A percentile compares a stretch with the other conserved stretches of the same genome.
These are phyloP conservation scores for Ectemnius continuus DNA, from an alignment of 2,888 invertebrate genomes.

Conservation along the genomic window DNA sequence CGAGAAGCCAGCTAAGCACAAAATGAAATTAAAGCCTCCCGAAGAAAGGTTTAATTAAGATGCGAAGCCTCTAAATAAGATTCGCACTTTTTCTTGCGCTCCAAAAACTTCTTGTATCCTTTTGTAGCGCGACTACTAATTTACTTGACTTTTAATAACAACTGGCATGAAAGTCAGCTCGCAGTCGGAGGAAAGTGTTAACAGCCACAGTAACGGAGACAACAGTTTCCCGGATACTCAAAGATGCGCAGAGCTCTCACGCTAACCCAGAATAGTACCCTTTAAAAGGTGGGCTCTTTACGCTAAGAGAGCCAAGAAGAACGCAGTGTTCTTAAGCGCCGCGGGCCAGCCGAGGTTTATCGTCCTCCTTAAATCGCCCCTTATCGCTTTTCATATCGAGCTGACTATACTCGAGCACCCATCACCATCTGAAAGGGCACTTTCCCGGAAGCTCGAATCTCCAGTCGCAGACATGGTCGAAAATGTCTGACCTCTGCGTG, in stretches of 20 bases:
- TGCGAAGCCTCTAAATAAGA: not conserved
- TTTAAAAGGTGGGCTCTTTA: slow-evolving; percentile 15
- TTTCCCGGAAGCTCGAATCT: slow-evolving; percentile 22
- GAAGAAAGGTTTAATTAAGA: slow-evolving; percentile 6
- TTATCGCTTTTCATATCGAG: slow-evolving; percentile 44
- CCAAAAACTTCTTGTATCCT: not conserved
- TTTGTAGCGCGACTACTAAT: not conserved
- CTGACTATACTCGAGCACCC: slow-evolving; percentile 17
- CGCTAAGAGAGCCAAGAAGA: slow-evolving; percentile 5
- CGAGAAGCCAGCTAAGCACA: not conserved
- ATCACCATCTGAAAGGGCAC: slow-evolving; percentile 35
- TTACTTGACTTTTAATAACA: too few species aligned
- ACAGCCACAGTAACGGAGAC: not conserved
- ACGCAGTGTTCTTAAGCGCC: slow-evolving; percentile 15
- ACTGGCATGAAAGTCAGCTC: too few species aligned
- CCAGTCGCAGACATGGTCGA: slow-evolving; percentile 20
- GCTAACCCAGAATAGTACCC: slow-evolving; percentile 9
- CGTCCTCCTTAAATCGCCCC: slow-evolving; percentile 32
- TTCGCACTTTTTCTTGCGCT: not conserved
- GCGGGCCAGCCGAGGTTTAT: slow-evolving; percentile 30
- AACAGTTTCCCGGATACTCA: not conserved
- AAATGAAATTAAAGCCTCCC: not conserved
- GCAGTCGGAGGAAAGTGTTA: too few species aligned
- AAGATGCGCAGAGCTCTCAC: not conserved
- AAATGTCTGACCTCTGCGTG: not conserved